Evolutionary conservation across 1,140 invertebrate genomes (phyloP).

Genomic region (Euwallacea fornicatus): DNA sequence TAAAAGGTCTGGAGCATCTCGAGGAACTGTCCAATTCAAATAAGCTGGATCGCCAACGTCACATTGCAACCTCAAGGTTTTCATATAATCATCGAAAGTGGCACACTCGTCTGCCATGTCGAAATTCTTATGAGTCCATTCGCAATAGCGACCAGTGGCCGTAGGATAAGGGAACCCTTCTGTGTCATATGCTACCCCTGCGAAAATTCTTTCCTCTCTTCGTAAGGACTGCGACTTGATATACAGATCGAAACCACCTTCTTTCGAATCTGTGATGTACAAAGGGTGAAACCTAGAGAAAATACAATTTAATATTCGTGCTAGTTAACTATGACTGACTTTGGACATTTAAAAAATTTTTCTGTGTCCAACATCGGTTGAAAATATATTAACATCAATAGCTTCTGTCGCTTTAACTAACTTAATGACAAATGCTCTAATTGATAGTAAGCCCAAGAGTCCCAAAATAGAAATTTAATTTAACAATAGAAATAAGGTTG

Average conservation of each 20-base stretch:
- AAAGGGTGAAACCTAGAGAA: conserved; percentile 82
- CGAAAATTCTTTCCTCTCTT: conserved; percentile 65
- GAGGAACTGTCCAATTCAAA: conserved; percentile 79
- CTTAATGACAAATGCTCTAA: too few relatives aligned
- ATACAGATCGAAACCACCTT: conserved; percentile 82
- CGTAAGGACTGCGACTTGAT: not conserved
- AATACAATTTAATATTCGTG: too few relatives aligned
- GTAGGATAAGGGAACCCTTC: conserved; percentile 78
- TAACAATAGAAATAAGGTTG: too few relatives aligned
- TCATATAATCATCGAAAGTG: conserved; percentile 75
- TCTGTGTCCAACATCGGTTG: too few relatives aligned
- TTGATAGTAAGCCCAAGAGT: too few relatives aligned
- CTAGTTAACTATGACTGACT: too few relatives aligned
- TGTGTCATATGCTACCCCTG: conserved; percentile 75
- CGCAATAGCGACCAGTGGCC: conserved; percentile 73
- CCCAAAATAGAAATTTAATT: too few relatives aligned
- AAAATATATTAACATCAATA: too few relatives aligned
- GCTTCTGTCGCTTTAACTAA: too few relatives aligned
- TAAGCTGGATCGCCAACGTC: conserved; percentile 70
- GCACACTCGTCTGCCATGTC: conserved; percentile 66
- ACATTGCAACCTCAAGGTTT: conserved; percentile 75
- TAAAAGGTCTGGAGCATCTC: conserved; percentile 76
- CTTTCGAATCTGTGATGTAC: conserved; percentile 85
- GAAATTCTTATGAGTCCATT: conserved; percentile 73
- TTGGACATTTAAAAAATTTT: too few relatives aligned